Percentiles rank a stretch among this genome's conserved stretches.
Conservation (phyloP, 2,888 invertebrate species). For the Orchesellides sinensis region DNA sequence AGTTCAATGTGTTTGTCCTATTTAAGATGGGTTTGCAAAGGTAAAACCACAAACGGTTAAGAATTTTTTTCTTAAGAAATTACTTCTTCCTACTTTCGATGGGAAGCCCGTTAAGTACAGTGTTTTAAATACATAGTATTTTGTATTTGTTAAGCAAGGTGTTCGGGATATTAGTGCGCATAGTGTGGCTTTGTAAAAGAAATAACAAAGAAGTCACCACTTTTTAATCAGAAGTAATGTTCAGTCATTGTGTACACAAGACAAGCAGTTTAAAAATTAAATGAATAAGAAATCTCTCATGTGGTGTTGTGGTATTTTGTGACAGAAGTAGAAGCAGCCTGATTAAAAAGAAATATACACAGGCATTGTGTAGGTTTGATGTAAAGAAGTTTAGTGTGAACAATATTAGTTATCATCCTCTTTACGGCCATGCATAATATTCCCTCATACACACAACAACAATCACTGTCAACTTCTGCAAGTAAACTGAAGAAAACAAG, state of each 20-base stretch:
- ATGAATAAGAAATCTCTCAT: conserved; percentile 26
- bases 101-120: too few relatives aligned
- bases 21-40: conserved; percentile 23
- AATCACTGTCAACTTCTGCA: conserved; percentile 55
- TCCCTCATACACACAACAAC: conserved; percentile 37
- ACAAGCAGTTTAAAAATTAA: conserved; percentile 17
- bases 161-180: conserved; percentile 7
- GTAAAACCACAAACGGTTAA: conserved; percentile 42
- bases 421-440: not conserved
- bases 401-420: conserved; percentile 37
- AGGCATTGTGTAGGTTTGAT: conserved; percentile 21
- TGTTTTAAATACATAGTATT: too few relatives aligned
- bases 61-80: conserved; percentile 55
- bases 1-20: conserved; percentile 57
- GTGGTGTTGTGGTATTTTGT: conserved; percentile 27
- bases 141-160: conserved; percentile 26
- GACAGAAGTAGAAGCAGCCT: conserved; percentile 25
- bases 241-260: not conserved
- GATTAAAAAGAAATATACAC: not conserved
- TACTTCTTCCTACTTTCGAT: conserved; percentile 30
- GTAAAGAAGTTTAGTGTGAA: conserved; percentile 47
- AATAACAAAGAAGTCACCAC: conserved; percentile 22
- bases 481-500: conserved; percentile 42
- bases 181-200: conserved; percentile 1
- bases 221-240: conserved; percentile 23